These are phyloP conservation scores for Agonum fuliginosum DNA, from an alignment of 2,888 invertebrate genomes.

Conservation along the genomic window DNA sequence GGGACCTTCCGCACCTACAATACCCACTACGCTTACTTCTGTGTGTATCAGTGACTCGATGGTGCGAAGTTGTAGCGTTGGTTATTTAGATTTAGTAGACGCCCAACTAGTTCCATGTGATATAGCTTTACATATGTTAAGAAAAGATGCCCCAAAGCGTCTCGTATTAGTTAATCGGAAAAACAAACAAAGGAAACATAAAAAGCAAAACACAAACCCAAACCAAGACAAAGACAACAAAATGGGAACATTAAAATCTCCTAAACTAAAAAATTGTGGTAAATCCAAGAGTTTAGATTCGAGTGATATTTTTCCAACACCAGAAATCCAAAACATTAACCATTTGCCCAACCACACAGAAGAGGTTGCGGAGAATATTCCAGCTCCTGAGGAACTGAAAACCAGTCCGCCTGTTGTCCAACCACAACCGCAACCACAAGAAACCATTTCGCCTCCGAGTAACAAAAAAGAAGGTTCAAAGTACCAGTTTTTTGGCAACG, in stretches of 20 bases:
- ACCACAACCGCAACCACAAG: slow-evolving; percentile 19
- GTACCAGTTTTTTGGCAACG: slow-evolving; percentile 70
- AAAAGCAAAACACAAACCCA: slow-evolving; percentile 67
- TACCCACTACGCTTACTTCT: slow-evolving; percentile 72
- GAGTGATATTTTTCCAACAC: slow-evolving; percentile 82
- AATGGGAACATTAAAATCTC: slow-evolving; percentile 70
- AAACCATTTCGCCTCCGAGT: slow-evolving; percentile 36
- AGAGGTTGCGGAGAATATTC: slow-evolving; percentile 68
- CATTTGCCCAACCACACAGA: slow-evolving; percentile 66
- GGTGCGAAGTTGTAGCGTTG: slow-evolving; percentile 91
- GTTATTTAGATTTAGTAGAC: slow-evolving; percentile 89
- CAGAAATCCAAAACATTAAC: slow-evolving; percentile 65
- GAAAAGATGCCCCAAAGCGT: slow-evolving; percentile 85
- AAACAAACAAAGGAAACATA: slow-evolving; percentile 74
- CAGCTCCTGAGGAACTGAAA: slow-evolving; percentile 65
- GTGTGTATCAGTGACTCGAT: slow-evolving; percentile 79
- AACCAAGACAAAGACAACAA: slow-evolving; percentile 64
- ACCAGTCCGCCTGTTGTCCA: slow-evolving; percentile 15
- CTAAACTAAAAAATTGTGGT: slow-evolving; percentile 81
- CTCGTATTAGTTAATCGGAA: slow-evolving; percentile 83
- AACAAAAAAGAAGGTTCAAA: slow-evolving; percentile 68
- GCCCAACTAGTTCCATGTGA: slow-evolving; percentile 84
- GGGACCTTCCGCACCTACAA: slow-evolving; percentile 63
- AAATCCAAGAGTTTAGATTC: slow-evolving; percentile 91
- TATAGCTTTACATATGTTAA: slow-evolving; percentile 81